Conservation (phyloP, 2,888 invertebrate genomes). For the Colostygia pectinataria region DNA sequence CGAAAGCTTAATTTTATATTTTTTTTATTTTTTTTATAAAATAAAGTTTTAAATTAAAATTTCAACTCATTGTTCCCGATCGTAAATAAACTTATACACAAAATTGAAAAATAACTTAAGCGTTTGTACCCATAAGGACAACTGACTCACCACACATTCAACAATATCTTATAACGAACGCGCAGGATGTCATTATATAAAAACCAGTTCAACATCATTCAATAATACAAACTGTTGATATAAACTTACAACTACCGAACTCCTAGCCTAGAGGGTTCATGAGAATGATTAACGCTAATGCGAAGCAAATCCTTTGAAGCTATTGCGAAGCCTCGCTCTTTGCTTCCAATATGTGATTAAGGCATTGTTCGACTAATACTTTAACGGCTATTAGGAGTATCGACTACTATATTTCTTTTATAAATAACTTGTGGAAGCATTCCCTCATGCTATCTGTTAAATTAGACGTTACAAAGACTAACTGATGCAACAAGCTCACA, state of each 20-base stretch:
- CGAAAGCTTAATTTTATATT: slow-evolving; percentile 69
- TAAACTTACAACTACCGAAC: slow-evolving; percentile 77
- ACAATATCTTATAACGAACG: slow-evolving; percentile 67
- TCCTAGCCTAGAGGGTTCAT: slow-evolving; percentile 54
- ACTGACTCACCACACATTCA: slow-evolving; percentile 64
- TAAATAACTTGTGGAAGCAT: slow-evolving; percentile 74
- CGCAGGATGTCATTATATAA: slow-evolving; percentile 77
- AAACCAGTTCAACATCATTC: slow-evolving; percentile 70
- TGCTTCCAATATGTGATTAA: slow-evolving; percentile 52
- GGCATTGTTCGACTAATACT: slow-evolving; percentile 69
- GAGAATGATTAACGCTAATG: slow-evolving; percentile 52
- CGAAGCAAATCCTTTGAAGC: slow-evolving; percentile 63
- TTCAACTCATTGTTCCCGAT: slow-evolving; percentile 78
- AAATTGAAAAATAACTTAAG: slow-evolving; percentile 70
- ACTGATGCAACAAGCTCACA: slow-evolving; percentile 77
- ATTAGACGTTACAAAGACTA: slow-evolving; percentile 58
- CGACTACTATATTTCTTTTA: slow-evolving; percentile 46
- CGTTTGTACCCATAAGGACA: slow-evolving; percentile 79
- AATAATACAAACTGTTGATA: slow-evolving; percentile 76
- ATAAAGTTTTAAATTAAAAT: slow-evolving; percentile 72
- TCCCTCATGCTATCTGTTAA: slow-evolving; percentile 50
- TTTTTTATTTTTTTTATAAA: slow-evolving; percentile 64
- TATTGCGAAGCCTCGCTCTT: slow-evolving; percentile 48
- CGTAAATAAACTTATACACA: slow-evolving; percentile 66
- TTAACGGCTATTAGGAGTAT: slow-evolving; percentile 64